Evolutionary conservation across 1,140 invertebrate genomes (phyloP), one percentile per base, ranked within the genome.

Genomic region (Drosophila sp.): DNA sequence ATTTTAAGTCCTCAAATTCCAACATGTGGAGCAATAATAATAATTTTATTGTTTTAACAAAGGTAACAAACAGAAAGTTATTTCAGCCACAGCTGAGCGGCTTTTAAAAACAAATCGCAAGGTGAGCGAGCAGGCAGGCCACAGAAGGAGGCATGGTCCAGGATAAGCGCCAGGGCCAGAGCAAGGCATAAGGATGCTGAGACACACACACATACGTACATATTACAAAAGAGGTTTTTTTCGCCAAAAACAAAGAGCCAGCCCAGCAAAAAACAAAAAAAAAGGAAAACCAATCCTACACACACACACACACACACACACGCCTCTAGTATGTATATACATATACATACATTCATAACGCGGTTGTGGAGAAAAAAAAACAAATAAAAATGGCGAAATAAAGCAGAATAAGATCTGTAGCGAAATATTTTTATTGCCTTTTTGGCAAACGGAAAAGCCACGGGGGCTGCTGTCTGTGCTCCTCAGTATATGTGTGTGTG

Each of bases 11-110:
- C 80, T 89, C 80, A 79, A 87, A 87, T 87, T 89, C 84, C 84
- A 89, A 87, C 84, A 89, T 89, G 84, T 89, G 84, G 71, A 89
- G 84, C 84, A 89, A 89, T 89, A 89, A 89, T 89, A 89, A 89
- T 89, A 89, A 89, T 89, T 89, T 89, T 89, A 89, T 89, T 89
- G 84, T 89, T 89, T 89, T 89, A 89, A 89, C 84, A 89, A 83
- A 89, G 84, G 84, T 87, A 89, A 79, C 79, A 81, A 83, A 87
- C 84, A 78, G 80, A 89, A 89, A 89, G 84, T 89, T 89, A 86
- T 78, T 89, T 89, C 80, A 89, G 84, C 84, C 84, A 89, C 84
- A 89, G 84, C 84, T 89, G 84, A 89, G 84, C 84, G 84, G 84
- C 84, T 89, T 89, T 89, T 89, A 89, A 89, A 89, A 89, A 89